Evolutionary conservation across 2,888 invertebrate species (phyloP).

Genomic region (Sarcophaga carnaria): DNA sequence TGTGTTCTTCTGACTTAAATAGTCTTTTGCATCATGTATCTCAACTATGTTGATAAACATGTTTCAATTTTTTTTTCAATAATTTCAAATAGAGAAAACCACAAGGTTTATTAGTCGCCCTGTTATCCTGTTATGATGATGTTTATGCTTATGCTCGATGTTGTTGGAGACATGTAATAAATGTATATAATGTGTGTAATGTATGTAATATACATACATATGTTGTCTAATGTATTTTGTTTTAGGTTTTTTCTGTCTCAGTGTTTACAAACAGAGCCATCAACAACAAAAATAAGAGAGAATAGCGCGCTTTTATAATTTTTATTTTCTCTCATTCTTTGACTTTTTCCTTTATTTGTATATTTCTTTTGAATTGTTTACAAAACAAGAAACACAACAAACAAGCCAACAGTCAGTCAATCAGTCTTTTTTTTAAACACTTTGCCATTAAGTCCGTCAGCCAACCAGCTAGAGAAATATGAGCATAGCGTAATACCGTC

Average conservation of each 20-base stretch:
- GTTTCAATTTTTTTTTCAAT: not conserved
- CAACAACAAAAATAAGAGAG: too few relatives aligned
- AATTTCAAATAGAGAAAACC: not conserved
- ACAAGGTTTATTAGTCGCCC: not conserved
- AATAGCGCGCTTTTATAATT: too few relatives aligned
- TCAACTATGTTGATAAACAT: constrained; percentile 8
- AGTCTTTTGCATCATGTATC: not conserved
- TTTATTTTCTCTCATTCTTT: too few relatives aligned
- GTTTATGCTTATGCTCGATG: not conserved
- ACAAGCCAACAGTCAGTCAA: constrained; percentile 25
- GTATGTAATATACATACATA: not conserved
- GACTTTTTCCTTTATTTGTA: too few relatives aligned
- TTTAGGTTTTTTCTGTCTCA: not conserved
- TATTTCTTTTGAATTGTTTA: constrained; percentile 36
- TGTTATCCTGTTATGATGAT: not conserved
- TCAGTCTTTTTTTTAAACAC: not conserved
- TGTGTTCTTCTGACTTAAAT: not conserved
- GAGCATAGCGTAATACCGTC: constrained; percentile 16
- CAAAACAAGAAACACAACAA: constrained; percentile 44
- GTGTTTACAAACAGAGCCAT: too few relatives aligned
- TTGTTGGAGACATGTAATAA: not conserved
- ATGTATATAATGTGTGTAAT: not conserved
- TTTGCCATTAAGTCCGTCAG: constrained; percentile 10
- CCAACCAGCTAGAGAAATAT: constrained; percentile 46
- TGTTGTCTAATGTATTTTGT: constrained; percentile 14